These are phyloP conservation scores for Lasioglossum albipes DNA, from an alignment of 1,140 invertebrate species.

Conservation along the genomic window DNA sequence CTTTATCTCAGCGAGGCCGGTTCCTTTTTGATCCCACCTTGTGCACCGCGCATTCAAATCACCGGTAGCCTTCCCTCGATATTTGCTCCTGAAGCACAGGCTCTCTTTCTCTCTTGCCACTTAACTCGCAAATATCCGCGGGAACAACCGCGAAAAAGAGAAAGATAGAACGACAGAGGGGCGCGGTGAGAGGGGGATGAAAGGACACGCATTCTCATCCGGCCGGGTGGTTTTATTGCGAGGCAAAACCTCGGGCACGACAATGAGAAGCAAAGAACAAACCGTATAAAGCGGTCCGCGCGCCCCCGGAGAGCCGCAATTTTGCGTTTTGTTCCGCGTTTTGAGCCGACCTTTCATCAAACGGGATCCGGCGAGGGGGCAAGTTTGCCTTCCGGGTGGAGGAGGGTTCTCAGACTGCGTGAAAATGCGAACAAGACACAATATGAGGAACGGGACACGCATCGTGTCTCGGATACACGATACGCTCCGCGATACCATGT, in stretches of 20 bases:
- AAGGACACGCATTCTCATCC: conserved; percentile 15
- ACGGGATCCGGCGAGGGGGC: not conserved
- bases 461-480: not conserved
- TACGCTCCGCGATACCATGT: not conserved
- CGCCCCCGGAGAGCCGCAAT: not conserved
- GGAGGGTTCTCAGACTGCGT: not conserved
- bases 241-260: not conserved
- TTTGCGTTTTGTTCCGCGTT: conserved; percentile 5
- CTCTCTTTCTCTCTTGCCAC: not conserved
- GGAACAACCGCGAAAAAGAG: not conserved
- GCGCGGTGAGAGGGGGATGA: not conserved
- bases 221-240: conserved; percentile 23
- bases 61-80: not conserved
- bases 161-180: not conserved
- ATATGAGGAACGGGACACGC: not conserved
- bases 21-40: too few relatives aligned
- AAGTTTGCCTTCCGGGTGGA: conserved; percentile 9
- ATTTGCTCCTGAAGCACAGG: not conserved
- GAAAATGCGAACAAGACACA: conserved; percentile 22
- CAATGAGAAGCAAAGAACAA: not conserved
- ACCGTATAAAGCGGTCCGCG: not conserved
- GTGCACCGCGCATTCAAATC: not conserved
- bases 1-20: too few relatives aligned
- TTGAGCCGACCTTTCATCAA: conserved; percentile 1
- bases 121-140: conserved; percentile 5